Evolutionary conservation across 2,888 invertebrate genomes (phyloP).

Genomic region (Drosophila peninsularis): DNA sequence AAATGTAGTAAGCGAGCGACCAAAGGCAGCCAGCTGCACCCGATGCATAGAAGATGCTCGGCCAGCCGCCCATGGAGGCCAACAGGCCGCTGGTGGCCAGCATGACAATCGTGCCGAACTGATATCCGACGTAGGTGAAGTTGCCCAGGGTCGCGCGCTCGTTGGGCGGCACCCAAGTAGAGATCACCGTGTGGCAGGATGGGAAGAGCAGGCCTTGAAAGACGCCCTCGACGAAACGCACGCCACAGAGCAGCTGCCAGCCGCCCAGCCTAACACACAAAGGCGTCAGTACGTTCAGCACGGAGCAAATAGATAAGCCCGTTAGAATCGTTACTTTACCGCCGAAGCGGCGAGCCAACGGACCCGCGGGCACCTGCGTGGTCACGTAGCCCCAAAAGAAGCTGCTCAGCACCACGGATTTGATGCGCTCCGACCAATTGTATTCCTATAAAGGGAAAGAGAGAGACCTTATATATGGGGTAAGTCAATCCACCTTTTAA

Average conservation of each 20-base stretch:
- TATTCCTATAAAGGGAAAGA: conserved; percentile 84
- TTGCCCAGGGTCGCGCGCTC: conserved; percentile 87
- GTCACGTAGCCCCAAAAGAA: conserved; percentile 89
- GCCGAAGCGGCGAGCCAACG: conserved; percentile 89
- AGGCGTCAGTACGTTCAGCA: conserved; percentile 89
- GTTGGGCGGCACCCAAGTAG: conserved; percentile 89
- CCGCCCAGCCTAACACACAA: conserved; percentile 87
- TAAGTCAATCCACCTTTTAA: neutral
- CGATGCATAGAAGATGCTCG: conserved; percentile 88
- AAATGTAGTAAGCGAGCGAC: conserved; percentile 86
- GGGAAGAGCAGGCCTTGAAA: conserved; percentile 90
- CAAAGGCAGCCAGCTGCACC: conserved; percentile 86
- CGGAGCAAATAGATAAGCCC: conserved; percentile 86
- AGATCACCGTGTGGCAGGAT: conserved; percentile 89
- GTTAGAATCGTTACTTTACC: conserved; percentile 87
- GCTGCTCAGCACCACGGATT: conserved; percentile 87
- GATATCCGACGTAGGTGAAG: conserved; percentile 87
- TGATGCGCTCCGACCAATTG: conserved; percentile 86
- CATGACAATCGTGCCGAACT: conserved; percentile 88
- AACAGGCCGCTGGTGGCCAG: conserved; percentile 89
- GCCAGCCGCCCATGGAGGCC: conserved; percentile 88
- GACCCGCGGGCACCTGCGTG: conserved; percentile 88
- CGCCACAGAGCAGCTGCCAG: conserved; percentile 87
- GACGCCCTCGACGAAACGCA: conserved; percentile 89
- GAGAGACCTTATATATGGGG: neutral